These are phyloP conservation scores for Caenorhabditis brenneri DNA, from an alignment of 1,140 invertebrate species.

Conservation along the genomic window DNA sequence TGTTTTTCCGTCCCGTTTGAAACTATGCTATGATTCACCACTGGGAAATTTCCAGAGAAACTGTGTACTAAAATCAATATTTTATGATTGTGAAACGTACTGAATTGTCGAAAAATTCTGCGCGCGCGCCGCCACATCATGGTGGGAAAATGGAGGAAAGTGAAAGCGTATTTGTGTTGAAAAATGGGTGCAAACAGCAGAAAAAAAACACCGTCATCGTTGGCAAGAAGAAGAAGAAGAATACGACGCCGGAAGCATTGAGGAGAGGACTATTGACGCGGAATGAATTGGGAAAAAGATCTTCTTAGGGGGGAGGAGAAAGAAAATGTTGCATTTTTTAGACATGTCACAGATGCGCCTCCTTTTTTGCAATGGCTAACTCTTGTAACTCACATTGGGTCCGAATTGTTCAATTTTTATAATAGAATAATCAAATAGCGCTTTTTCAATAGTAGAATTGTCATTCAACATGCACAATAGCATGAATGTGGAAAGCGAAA, in stretches of 20 bases:
- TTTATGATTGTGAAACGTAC: no score
- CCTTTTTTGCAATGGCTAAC: no score
- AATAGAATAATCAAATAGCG: not conserved
- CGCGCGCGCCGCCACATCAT: not conserved
- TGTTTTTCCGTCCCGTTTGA: not conserved
- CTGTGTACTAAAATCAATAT: no score
- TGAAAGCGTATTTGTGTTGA: not conserved
- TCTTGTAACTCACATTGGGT: no score
- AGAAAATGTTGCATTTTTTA: not conserved
- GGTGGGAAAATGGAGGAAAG: conserved; percentile 30
- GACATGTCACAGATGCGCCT: not conserved
- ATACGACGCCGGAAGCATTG: not conserved
- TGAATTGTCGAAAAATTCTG: not conserved
- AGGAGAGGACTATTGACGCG: not conserved
- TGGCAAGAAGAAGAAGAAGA: no score
- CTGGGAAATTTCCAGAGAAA: no score
- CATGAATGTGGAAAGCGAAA: not conserved
- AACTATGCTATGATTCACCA: not conserved
- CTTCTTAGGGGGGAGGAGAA: no score
- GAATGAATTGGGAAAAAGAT: not conserved
- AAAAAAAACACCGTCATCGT: not conserved
- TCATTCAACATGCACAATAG: no score
- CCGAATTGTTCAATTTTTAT: not conserved
- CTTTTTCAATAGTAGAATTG: no score
- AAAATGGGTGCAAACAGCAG: conserved; percentile 16